Conservation (phyloP, 2,797 vertebrate species). For the Coreius guichenoti region DNA sequence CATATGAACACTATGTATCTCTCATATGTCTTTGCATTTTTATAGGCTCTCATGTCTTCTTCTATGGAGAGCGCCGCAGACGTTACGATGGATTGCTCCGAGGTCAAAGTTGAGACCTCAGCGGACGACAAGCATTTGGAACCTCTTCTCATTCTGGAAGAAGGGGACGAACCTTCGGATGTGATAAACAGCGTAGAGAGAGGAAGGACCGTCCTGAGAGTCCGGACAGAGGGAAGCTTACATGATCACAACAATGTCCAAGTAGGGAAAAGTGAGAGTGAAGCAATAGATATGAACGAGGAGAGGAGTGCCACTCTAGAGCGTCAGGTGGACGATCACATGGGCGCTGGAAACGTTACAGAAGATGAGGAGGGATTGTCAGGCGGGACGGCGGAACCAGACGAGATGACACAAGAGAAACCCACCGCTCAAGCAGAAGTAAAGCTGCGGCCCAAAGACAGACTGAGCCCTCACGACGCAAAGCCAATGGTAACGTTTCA, state of each 20-base stretch:
- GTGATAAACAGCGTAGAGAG: constrained; percentile 48
- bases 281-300: constrained; percentile 51
- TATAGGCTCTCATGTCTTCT: constrained; percentile 56
- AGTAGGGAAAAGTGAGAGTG: background rate
- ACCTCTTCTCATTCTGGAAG: constrained; percentile 73
- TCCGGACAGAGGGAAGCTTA: constrained; percentile 44
- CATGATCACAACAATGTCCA: constrained; percentile 55
- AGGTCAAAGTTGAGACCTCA: constrained; percentile 68
- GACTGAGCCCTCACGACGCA: constrained; percentile 64
- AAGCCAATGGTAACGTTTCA: constrained; percentile 70
- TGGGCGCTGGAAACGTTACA: background rate
- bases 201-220: constrained; percentile 56
- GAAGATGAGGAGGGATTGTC: constrained; percentile 31
- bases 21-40: constrained; percentile 10
- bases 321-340: constrained; percentile 38
- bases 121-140: constrained; percentile 65
- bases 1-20: background rate
- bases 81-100: constrained; percentile 43
- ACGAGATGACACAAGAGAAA: constrained; percentile 30
- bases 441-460: constrained; percentile 58
- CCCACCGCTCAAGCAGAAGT: constrained; percentile 55
- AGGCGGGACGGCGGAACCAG: background rate
- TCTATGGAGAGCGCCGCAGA: constrained; percentile 58
- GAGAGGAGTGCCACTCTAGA: constrained; percentile 63
- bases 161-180: constrained; percentile 63